phyloP scores from a whole-genome alignment of 2,888 invertebrate species.

The Alcis repandata region DNA sequence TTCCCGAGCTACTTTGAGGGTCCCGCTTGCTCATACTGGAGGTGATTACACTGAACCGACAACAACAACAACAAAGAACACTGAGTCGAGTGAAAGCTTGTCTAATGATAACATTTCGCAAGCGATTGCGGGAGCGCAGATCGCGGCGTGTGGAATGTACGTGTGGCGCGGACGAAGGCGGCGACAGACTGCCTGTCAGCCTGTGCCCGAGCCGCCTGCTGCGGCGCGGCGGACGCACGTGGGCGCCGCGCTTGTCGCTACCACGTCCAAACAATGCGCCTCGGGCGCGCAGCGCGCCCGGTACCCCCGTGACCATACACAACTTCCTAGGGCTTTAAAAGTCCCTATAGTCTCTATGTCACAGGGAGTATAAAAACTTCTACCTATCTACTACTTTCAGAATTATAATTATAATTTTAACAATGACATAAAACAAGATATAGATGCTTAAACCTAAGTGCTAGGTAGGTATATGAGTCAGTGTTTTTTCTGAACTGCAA shows the following conservation, averaged over 20 bases:
- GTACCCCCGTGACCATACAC: not conserved
- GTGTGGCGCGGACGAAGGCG: slow-evolving; percentile 67
- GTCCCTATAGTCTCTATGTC: too few relatives aligned
- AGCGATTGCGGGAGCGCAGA: slow-evolving; percentile 50
- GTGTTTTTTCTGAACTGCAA: not conserved
- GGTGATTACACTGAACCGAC: slow-evolving; percentile 58
- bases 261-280: slow-evolving; percentile 65
- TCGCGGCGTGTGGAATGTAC: slow-evolving; percentile 52
- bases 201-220: slow-evolving; percentile 45
- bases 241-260: slow-evolving; percentile 55
- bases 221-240: slow-evolving; percentile 66
- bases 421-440: not conserved
- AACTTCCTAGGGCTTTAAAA: too few relatives aligned
- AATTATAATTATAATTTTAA: not conserved
- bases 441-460: not conserved
- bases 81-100: slow-evolving; percentile 51
- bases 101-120: slow-evolving; percentile 69
- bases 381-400: not conserved
- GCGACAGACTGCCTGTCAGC: slow-evolving; percentile 66
- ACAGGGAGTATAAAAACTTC: too few relatives aligned
- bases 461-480: not conserved
- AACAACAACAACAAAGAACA: slow-evolving; percentile 54
- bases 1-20: slow-evolving; percentile 65
- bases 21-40: slow-evolving; percentile 73
- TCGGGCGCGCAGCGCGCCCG: slow-evolving; percentile 17